Conservation (phyloP, 2,113 vertebrate genomes). For the Sialia sialis region DNA sequence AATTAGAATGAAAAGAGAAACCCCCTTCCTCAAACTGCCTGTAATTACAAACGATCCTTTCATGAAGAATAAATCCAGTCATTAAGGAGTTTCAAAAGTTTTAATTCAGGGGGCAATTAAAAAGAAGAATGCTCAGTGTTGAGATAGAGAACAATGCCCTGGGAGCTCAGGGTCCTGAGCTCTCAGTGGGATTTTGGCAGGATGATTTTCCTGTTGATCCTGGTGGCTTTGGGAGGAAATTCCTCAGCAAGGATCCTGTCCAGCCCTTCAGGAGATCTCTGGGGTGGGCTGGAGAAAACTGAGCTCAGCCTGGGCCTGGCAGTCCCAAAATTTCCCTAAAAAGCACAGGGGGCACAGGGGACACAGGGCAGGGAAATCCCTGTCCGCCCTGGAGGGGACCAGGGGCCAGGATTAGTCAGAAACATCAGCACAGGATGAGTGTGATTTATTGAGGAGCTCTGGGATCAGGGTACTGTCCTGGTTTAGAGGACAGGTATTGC, state of each 20-base stretch:
- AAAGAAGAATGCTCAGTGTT: conserved; percentile 25
- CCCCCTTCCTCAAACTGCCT: conserved; percentile 59
- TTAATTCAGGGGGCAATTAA: conserved; percentile 67
- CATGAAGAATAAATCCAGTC: conserved; percentile 74
- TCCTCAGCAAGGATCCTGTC: background rate
- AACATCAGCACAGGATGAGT: too few relatives aligned
- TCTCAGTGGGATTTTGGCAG: conserved; percentile 35
- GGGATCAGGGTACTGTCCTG: too few relatives aligned
- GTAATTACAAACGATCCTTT: conserved; percentile 72
- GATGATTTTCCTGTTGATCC: conserved; percentile 23
- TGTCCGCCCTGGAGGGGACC: too few relatives aligned
- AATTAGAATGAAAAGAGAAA: conserved; percentile 67
- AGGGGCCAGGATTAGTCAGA: too few relatives aligned
- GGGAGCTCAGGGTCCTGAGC: background rate
- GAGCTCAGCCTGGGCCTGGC: background rate
- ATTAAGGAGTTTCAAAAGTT: conserved; percentile 72
- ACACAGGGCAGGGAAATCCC: too few relatives aligned
- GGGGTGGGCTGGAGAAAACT: background rate
- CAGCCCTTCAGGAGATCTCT: background rate
- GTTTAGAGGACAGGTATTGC: too few relatives aligned
- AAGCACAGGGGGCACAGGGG: too few relatives aligned
- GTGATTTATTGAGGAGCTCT: too few relatives aligned
- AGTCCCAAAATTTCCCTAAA: background rate
- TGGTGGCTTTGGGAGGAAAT: background rate
- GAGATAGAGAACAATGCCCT: background rate